A percentile compares a stretch with the other conserved stretches of the same genome.
Evolutionary conservation across 2,888 invertebrate genomes (phyloP).

Genomic region (Iphiclides podalirius): DNA sequence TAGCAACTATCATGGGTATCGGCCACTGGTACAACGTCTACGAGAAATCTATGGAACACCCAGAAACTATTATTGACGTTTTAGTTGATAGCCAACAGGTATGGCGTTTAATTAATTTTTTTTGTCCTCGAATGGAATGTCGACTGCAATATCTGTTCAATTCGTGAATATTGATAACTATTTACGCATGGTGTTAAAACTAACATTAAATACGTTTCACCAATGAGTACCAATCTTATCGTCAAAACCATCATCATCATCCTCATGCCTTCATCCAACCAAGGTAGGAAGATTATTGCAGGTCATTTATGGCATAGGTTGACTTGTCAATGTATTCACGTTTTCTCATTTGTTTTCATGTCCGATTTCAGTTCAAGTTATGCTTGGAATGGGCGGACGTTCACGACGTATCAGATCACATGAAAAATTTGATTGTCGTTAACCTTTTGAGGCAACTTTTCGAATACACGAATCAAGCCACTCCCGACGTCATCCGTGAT

Average conservation of each 20-base stretch:
- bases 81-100: slow-evolving; percentile 79
- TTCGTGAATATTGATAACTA: no score
- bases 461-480: slow-evolving; percentile 69
- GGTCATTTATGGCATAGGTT: no score
- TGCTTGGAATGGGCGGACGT: slow-evolving; percentile 86
- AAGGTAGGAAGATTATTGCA: no score
- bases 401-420: slow-evolving; percentile 78
- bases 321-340: no score
- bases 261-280: no score
- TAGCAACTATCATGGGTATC: slow-evolving; percentile 76
- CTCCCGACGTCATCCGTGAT: slow-evolving; percentile 65
- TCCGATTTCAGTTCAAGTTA: slow-evolving; percentile 79
- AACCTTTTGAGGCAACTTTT: slow-evolving; percentile 79
- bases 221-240: no score
- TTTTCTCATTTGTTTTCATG: slow-evolving; percentile 24
- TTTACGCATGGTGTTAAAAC: no score
- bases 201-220: no score
- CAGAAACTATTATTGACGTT: slow-evolving; percentile 74
- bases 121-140: no score
- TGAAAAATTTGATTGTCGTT: slow-evolving; percentile 75
- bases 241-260: no score
- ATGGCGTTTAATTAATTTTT: slow-evolving; percentile 16
- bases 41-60: slow-evolving; percentile 74
- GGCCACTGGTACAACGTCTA: slow-evolving; percentile 82
- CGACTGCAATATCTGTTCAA: no score